Percentiles rank a stretch among this genome's conserved stretches.
These are phyloP conservation scores for Mamestra brassicae DNA, from an alignment of 2,888 invertebrate genomes.

Conservation along the genomic window DNA sequence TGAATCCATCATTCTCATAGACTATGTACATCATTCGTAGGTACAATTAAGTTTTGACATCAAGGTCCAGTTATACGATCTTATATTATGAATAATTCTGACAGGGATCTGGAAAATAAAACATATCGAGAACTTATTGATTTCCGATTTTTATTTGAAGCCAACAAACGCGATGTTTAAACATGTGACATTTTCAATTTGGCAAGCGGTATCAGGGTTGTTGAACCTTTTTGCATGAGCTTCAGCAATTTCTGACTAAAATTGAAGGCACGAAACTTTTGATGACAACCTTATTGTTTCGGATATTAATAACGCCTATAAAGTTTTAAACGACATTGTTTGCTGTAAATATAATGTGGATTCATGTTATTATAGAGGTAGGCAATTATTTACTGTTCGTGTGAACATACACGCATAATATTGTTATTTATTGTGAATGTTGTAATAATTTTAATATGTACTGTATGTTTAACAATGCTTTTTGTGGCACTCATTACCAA, in stretches of 20 bases:
- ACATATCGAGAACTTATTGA: background rate
- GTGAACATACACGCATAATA: background rate
- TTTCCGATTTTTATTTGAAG: background rate
- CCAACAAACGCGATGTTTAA: background rate
- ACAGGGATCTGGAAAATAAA: no score
- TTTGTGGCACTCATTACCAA: no score
- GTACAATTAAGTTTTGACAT: no score
- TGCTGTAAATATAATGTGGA: conserved; percentile 34
- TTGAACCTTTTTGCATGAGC: conserved; percentile 69
- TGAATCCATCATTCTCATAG: no score
- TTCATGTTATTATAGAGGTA: conserved; percentile 8
- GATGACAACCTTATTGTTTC: conserved; percentile 65
- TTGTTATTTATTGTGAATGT: no score
- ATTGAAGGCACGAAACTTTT: conserved; percentile 63
- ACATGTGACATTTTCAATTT: conserved; percentile 30
- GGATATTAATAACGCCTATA: conserved; percentile 55
- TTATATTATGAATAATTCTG: no score
- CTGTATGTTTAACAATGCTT: no score
- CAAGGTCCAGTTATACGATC: no score
- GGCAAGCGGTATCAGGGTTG: conserved; percentile 70
- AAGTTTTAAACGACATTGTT: conserved; percentile 46
- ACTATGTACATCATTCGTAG: no score
- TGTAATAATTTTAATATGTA: no score
- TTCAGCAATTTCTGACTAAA: conserved; percentile 47
- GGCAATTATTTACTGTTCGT: conserved; percentile 8